Percentiles rank a stretch among this genome's conserved stretches.
Conservation (phyloP, 2,113 vertebrate species). For the Actenoides hombroni region DNA sequence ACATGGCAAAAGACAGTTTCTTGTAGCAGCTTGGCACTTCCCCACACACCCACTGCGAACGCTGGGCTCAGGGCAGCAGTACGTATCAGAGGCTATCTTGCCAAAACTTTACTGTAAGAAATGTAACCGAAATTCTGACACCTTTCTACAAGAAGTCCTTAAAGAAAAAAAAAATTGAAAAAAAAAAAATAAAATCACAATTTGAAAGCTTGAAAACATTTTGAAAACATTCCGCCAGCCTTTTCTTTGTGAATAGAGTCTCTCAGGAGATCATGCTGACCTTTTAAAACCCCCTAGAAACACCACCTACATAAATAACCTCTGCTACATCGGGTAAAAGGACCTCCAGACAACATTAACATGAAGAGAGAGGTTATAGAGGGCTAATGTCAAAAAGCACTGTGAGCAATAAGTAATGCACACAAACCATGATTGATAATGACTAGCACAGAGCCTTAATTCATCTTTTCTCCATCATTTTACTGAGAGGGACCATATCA, state of each 20-base stretch:
- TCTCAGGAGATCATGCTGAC: conserved; percentile 67
- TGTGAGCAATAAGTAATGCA: conserved; percentile 84
- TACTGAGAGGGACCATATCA: conserved; percentile 67
- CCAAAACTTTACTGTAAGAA: neutral
- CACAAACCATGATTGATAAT: conserved; percentile 84
- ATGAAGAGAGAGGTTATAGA: conserved; percentile 65
- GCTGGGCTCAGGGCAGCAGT: neutral
- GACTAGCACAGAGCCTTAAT: conserved; percentile 73
- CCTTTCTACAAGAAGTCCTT: neutral
- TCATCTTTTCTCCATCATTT: conserved; percentile 82
- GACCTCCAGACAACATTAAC: conserved; percentile 60
- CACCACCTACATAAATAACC: conserved; percentile 79
- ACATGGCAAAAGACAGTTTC: neutral
- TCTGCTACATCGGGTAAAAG: conserved; percentile 36
- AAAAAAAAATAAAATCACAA: neutral
- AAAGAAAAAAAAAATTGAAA: neutral
- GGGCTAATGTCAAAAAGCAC: conserved; percentile 80
- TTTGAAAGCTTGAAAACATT: neutral
- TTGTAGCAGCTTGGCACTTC: accelerated
- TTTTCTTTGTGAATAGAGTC: conserved; percentile 32
- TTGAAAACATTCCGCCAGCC: neutral
- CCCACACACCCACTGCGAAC: neutral
- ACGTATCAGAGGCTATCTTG: neutral
- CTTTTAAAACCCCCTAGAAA: conserved; percentile 75
- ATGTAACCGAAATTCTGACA: neutral